A percentile compares a stretch with the other conserved stretches of the same genome.
phyloP scores from a whole-genome alignment of 2,888 invertebrate species.

The Oconnorella tubifera region DNA sequence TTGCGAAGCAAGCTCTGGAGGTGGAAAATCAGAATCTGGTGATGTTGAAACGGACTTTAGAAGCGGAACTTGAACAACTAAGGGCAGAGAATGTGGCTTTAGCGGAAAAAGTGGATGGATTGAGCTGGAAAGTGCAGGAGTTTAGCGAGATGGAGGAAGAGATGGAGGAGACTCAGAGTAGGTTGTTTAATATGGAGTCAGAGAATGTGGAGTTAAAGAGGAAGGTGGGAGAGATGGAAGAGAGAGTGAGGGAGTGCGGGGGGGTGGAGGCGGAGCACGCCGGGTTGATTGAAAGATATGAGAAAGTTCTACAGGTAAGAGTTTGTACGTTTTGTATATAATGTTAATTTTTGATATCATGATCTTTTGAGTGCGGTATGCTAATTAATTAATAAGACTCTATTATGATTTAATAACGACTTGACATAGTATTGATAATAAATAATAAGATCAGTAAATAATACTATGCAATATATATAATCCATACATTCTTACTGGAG shows the following conservation, averaged over 20 bases:
- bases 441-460: no score
- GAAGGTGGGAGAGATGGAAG: background rate
- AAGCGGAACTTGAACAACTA: background rate
- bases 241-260: background rate
- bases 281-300: conserved; percentile 4
- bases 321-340: no score
- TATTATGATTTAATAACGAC: no score
- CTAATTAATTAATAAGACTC: no score
- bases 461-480: no score
- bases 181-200: background rate
- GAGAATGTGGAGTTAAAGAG: background rate
- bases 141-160: conserved; percentile 3
- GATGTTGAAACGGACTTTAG: conserved; percentile 1
- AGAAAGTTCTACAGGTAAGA: conserved; percentile 6
- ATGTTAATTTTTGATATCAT: no score
- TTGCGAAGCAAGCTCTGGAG: background rate
- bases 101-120: background rate
- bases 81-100: background rate
- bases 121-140: background rate
- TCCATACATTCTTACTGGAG: no score
- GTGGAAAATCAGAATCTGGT: background rate
- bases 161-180: conserved; percentile 17
- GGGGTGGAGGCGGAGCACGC: conserved; percentile 1
- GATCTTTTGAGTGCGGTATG: no score
- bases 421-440: no score